Conservation (phyloP, 2,113 vertebrate genomes). For the human (Homo sapiens) region GRCh38 chr1:62079001-62079500, state of each 20-base stretch:
- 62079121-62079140: background rate
- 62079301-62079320: background rate
- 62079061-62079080: background rate
- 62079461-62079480: slow-evolving; percentile 81
- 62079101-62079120: background rate
- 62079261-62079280: background rate
- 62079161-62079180: background rate
- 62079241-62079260: background rate
- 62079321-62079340: background rate
- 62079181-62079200: background rate
- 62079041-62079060: background rate
- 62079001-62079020: background rate
- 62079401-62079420: background rate
- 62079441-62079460: slow-evolving; percentile 82
- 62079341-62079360: background rate
- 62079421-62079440: slow-evolving; percentile 7
- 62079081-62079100: no score
- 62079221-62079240: background rate
- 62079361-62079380: background rate
- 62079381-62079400: background rate
- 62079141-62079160: background rate
- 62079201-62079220: background rate
- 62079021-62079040: background rate
- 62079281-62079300: background rate
- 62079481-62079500: slow-evolving; percentile 70